phyloP scores from a whole-genome alignment of 2,797 vertebrate species.

The Oreochromis mossambicus region DNA sequence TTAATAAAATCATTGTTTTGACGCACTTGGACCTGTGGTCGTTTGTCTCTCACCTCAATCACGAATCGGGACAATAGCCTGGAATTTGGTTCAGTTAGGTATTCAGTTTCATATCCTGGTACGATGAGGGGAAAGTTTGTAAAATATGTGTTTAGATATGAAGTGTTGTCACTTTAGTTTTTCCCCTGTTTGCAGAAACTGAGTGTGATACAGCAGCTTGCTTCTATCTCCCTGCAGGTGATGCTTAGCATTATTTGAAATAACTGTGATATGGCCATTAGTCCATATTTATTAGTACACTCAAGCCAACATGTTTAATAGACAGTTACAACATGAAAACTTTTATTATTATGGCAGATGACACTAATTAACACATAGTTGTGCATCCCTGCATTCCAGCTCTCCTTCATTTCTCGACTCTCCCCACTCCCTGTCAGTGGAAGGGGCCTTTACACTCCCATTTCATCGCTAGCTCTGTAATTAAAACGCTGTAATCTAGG shows the following conservation, averaged over 20 bases:
- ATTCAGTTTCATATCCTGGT: neutral
- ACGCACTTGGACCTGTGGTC: too few relatives aligned
- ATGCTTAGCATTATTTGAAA: conserved; percentile 12
- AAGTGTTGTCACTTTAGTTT: neutral
- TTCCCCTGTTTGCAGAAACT: neutral
- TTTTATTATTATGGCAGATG: conserved; percentile 11
- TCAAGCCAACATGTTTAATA: conserved; percentile 27
- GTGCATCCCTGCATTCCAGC: conserved; percentile 23
- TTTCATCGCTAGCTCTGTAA: conserved; percentile 72
- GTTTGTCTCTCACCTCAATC: too few relatives aligned
- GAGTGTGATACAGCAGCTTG: neutral
- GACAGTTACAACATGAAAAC: conserved; percentile 11
- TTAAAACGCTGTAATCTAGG: conserved; percentile 80
- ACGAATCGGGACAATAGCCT: neutral
- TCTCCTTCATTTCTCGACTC: conserved; percentile 15
- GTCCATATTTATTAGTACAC: neutral
- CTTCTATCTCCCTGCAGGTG: neutral
- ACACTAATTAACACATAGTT: conserved; percentile 63
- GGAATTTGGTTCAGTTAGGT: neutral
- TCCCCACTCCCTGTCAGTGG: conserved; percentile 47
- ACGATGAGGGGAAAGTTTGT: neutral
- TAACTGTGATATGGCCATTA: neutral
- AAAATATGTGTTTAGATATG: neutral
- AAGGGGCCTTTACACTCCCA: conserved; percentile 49
- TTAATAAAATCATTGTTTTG: too few relatives aligned